Conservation (phyloP, 2,113 vertebrate species). For the Ptilorrhoa leucosticta region DNA sequence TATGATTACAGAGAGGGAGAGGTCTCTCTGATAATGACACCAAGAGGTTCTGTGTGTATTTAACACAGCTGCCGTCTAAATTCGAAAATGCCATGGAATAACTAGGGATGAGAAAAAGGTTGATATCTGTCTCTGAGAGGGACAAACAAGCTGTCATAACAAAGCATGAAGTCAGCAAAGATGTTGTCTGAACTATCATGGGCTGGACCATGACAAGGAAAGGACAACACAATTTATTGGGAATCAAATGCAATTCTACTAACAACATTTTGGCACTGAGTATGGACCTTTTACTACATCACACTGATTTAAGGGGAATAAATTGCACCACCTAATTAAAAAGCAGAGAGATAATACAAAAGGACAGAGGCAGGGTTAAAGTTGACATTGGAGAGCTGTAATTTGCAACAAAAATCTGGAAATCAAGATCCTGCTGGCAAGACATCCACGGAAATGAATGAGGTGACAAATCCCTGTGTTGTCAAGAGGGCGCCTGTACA, state of each 20-base stretch:
- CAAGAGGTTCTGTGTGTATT: not conserved
- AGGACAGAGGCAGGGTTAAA: conserved; percentile 11
- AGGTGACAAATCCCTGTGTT: not conserved
- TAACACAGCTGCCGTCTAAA: not conserved
- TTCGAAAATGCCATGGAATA: not conserved
- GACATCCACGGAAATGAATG: not conserved
- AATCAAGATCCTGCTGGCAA: conserved; percentile 18
- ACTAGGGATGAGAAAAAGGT: not conserved
- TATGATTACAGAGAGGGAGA: not conserved
- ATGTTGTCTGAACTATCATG: not conserved
- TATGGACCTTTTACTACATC: not conserved
- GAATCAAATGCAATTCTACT: not conserved
- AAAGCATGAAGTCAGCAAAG: conserved; percentile 29
- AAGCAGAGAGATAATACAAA: not conserved
- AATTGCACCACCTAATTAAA: conserved; percentile 31
- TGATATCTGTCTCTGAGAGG: not conserved
- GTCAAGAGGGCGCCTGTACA: not conserved
- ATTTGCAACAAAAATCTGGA: conserved; percentile 29
- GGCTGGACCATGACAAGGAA: not conserved
- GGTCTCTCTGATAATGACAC: not conserved
- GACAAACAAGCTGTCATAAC: conserved; percentile 30
- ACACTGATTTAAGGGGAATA: not conserved
- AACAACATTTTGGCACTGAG: not conserved
- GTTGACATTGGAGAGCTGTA: not conserved
- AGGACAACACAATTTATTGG: not conserved